Base-by-base conservation (phyloP, 2,888 invertebrate species). In the Ametastegia equiseti region DNA sequence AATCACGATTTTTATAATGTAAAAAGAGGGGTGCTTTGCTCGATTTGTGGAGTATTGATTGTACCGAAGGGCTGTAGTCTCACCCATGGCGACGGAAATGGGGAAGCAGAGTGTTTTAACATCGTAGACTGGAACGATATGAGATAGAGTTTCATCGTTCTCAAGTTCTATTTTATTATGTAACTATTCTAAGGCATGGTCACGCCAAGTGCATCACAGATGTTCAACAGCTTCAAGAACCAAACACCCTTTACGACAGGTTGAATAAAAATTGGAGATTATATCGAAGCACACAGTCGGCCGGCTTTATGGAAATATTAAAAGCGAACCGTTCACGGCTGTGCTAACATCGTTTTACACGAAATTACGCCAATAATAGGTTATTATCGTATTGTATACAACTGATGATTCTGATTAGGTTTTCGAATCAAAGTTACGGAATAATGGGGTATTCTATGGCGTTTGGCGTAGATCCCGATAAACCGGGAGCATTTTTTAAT, bases 11-110 rank as follows among this genome's bases (percentile, higher is more conserved):
- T 63, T 63, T n/a, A 63, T 63, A 9, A 63, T 23, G 11, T 54
- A 23, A 30, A 30, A 60, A 60, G 30, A 60, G 60, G 30, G 11
- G 30, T 15, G 30, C 19, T 6, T 36, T 71, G 23, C 71, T 54
- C 36, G 54, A 75, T 75, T 54, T 54, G 23, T 36, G 5, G 45
- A 75, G 75, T 75, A 75, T 75, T 75, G 75, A 75, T 75, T 75
- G 36, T 19, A 13, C 30, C 50, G 50, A 75, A 54, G 75, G 33
- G 50, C 54, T 33, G 75, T 9, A 36, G n/a, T 36, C 54, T 33
- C 33, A 54, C 54, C 36, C 13, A 54, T 54, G 75, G 75, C 36
- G 50, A 75, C 54, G 36, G 54, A 54, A 75, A 75, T 30, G 11
- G 36, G 23, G 19, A 33, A 54, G 36, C 19, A 54, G 19, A 15